Evolutionary conservation across 2,113 vertebrate species (phyloP).

Genomic region (Embiotoca jacksoni): DNA sequence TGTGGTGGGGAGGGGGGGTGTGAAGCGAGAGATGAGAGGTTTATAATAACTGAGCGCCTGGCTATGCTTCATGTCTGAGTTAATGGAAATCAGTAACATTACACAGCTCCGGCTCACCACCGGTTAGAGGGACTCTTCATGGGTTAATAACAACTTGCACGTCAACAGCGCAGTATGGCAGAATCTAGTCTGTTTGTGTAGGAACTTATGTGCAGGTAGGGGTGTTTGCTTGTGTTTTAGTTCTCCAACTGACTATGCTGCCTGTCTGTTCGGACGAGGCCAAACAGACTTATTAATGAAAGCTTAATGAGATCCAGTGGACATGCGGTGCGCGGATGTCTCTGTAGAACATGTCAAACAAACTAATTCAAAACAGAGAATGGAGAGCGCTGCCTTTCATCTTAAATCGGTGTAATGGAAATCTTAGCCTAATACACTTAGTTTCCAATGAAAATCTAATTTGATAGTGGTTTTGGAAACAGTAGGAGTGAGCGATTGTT

Average conservation of each 20-base stretch:
- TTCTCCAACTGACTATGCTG: conserved; percentile 26
- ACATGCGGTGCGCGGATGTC: conserved; percentile 28
- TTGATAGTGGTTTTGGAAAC: conserved; percentile 56
- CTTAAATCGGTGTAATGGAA: conserved; percentile 59
- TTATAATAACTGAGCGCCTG: conserved; percentile 20
- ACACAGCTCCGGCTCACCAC: conserved; percentile 26
- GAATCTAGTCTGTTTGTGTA: background rate
- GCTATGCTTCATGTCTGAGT: conserved; percentile 42
- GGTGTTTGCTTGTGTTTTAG: conserved; percentile 58
- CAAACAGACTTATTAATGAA: conserved; percentile 42
- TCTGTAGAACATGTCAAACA: conserved; percentile 61
- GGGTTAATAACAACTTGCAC: conserved; percentile 23
- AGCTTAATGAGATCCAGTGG: conserved; percentile 63
- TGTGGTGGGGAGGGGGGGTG: conserved; percentile 7
- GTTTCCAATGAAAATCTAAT: conserved; percentile 63
- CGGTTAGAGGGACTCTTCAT: conserved; percentile 24
- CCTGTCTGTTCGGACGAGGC: conserved; percentile 53
- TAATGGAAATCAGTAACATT: conserved; percentile 52
- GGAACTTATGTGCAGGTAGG: conserved; percentile 15
- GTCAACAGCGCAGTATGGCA: background rate
- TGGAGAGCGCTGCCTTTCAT: conserved; percentile 54
- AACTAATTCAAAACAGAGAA: conserved; percentile 64
- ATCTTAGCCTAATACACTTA: conserved; percentile 48
- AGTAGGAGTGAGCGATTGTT: conserved; percentile 54
- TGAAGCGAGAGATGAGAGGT: conserved; percentile 24